Evolutionary conservation across 2,113 vertebrate genomes (phyloP), one percentile per base, ranked within the genome.

Genomic region (Channa maculata): DNA sequence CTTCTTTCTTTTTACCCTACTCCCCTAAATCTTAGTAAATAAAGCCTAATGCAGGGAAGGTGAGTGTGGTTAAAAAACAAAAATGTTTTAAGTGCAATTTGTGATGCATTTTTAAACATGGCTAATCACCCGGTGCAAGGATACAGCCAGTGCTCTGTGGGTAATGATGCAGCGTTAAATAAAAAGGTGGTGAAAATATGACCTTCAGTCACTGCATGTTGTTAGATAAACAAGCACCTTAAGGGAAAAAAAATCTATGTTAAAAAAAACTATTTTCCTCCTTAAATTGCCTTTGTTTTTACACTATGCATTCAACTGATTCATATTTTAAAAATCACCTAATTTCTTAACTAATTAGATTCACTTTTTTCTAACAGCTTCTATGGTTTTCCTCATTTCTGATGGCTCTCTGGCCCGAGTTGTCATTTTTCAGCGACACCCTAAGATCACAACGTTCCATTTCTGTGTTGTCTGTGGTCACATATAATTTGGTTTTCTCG

Each of bases 401-500:
- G 5, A 33, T 10, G 5, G 73, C 54, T 50, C 9, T 48, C 51
- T 63, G 63, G 60, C 12, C 46, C 8, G 33, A 74, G 58, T 44
- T 71, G 50, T 84, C 79, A 85, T 82, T 83, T 82, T 80, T 45
- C 71, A 71, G 75, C 62, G 65, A 64, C 78, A 69, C 71, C 79
- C 65, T 77, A 51, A 52, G 71, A 82, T 91, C 80, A 75, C 78
- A 85, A 68, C 85, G 71, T 82, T 75, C 73, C 79, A 83, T 91
- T 89, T 77, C 50, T 3, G 4, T 86, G 80, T 86, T 85, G 85
- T 87, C 83, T 82, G 79, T 85, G 79, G 89, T 86, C 68, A 70
- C 74, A 82, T 77, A 75, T 80, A 79, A 86, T 88, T 80, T 87
- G 75, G 36, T 82, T 89, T 87, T 85, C 65, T 79, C 75, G 74